Evolutionary conservation across 2,797 vertebrate genomes (phyloP), one percentile per base, ranked within the genome.

Genomic region (Coregonus sp.): DNA sequence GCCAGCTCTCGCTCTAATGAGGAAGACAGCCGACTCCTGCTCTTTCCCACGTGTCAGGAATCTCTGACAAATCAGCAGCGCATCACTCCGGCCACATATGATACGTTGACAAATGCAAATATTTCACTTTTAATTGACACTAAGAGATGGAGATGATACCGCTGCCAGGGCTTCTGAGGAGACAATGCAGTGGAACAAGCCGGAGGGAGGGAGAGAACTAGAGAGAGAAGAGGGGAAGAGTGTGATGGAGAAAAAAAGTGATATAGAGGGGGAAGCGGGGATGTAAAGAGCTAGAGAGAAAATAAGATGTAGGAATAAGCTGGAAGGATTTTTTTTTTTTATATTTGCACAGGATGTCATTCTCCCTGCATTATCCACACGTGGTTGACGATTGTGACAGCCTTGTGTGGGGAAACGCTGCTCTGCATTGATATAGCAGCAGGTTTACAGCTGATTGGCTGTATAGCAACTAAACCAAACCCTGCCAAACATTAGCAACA

Each of bases 91-190:
- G 94, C 92, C 95, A 87, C 88, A 95, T 95, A 95, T 95, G 95
- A 97, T 97, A 95, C 97, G 96, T 97, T 98, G 96, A 98, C 98
- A 98, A 99, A 99, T 98, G 96, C 94, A 97, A 95, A 97, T 97
- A 98, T 98, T 96, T 99, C 96, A 97, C 96, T 97, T 98, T 97
- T 98, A 99, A 99, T 98, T 99, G 97, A 98, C 97, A 98, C 95
- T 95, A 97, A 98, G 95, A 96, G 96, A 96, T 92, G 89, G 93
- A 91, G 94, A 96, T 90, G 92, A 93, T 93, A 87, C 89, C 83
- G 87, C 89, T 93, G 92, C 91, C 88, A 89, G 80, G 80, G 90
- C 90, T 90, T 91, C 89, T 89, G 90, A 93, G 87, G 90, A 92
- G 90, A 93, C 86, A 92, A 89, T 89, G 86, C 87, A 81, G 82